Evolutionary conservation across 2,113 vertebrate genomes (phyloP).

Genomic region (Canis aureus): DNA sequence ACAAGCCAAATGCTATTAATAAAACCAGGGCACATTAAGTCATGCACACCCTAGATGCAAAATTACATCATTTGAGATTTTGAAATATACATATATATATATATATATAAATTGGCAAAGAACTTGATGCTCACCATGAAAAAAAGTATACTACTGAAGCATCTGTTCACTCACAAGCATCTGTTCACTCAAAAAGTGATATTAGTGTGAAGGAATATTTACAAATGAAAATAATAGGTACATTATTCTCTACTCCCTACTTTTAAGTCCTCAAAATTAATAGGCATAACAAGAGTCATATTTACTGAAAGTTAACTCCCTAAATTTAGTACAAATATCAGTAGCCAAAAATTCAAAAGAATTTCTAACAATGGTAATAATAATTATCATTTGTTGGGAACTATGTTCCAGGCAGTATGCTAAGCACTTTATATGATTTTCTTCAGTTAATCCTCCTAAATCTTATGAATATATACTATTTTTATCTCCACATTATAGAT

Average conservation of each 20-base stretch:
- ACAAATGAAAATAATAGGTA: not conserved
- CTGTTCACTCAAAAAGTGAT: not conserved
- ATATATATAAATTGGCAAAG: not conserved
- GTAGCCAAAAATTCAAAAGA: not conserved
- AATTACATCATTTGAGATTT: conserved; percentile 31
- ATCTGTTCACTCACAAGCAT: conserved; percentile 8
- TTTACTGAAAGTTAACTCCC: conserved; percentile 25
- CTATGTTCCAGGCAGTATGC: not conserved
- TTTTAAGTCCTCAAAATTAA: conserved; percentile 22
- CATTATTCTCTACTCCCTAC: not conserved
- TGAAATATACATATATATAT: not conserved
- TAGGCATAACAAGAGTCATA: not conserved
- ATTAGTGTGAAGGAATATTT: not conserved
- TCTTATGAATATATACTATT: not conserved
- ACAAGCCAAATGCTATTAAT: conserved; percentile 35
- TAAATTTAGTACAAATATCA: not conserved
- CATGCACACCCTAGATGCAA: not conserved
- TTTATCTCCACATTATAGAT: not conserved
- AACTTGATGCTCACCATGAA: not conserved
- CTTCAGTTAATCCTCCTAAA: not conserved
- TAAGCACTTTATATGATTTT: not conserved
- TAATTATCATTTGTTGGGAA: not conserved
- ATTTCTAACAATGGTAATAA: not conserved
- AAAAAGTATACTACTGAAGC: not conserved
- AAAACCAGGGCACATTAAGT: conserved; percentile 13